These are phyloP conservation scores for Eciton burchellii DNA, from an alignment of 1,140 invertebrate species.

Conservation along the genomic window DNA sequence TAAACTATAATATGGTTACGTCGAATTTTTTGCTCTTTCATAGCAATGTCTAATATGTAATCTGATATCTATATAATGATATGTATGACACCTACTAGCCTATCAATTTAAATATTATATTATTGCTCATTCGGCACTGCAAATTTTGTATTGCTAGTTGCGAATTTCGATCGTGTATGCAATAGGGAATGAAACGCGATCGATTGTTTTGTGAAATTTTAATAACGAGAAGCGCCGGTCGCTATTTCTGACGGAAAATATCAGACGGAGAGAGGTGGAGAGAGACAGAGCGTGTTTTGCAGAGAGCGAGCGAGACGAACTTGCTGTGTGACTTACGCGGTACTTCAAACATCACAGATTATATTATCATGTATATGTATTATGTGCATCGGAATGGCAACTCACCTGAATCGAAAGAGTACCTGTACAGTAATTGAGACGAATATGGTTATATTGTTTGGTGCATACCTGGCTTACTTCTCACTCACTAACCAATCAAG, in stretches of 20 bases:
- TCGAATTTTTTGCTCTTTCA: neutral
- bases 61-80: constrained; percentile 62
- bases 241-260: constrained; percentile 2
- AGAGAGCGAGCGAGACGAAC: constrained; percentile 57
- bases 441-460: constrained; percentile 84
- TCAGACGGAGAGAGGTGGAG: constrained; percentile 30
- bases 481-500: constrained; percentile 86
- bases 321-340: constrained; percentile 72
- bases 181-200: neutral
- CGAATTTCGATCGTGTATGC: neutral
- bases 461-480: constrained; percentile 85
- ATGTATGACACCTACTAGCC: constrained; percentile 57
- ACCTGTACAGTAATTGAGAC: constrained; percentile 86
- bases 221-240: neutral
- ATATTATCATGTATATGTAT: constrained; percentile 81
- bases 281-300: constrained; percentile 30
- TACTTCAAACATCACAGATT: constrained; percentile 79
- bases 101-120: constrained; percentile 66
- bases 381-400: constrained; percentile 84
- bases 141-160: constrained; percentile 45
- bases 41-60: constrained; percentile 59
- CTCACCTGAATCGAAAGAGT: constrained; percentile 83
- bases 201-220: neutral
- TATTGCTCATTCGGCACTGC: constrained; percentile 60
- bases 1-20: neutral